Percentiles rank a stretch among this genome's conserved stretches.
Evolutionary conservation across 2,113 vertebrate genomes (phyloP).

Genomic region (Dryoscopus gambensis): DNA sequence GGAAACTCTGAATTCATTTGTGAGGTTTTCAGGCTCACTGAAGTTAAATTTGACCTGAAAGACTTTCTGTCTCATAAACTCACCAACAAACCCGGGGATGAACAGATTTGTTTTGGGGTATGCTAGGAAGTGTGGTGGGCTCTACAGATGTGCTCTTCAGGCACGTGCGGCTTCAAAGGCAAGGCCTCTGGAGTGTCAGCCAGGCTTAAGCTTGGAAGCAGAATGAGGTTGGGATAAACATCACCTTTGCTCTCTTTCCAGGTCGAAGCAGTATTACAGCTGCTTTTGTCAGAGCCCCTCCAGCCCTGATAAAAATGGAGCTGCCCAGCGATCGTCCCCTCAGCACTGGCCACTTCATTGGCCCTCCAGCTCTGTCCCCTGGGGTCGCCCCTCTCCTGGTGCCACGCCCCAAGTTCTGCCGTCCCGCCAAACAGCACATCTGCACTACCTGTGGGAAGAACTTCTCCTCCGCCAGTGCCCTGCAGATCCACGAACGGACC

Average conservation of each 20-base stretch:
- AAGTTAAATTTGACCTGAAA: neutral
- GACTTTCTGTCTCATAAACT: neutral
- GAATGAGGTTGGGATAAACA: neutral
- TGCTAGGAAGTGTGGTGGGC: neutral
- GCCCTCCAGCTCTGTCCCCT: slow-evolving; percentile 78
- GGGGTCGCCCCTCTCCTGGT: slow-evolving; percentile 75
- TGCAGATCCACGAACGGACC: slow-evolving; percentile 96
- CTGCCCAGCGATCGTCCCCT: slow-evolving; percentile 83
- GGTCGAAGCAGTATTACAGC: slow-evolving; percentile 76
- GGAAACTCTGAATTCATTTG: neutral
- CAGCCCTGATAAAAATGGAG: slow-evolving; percentile 88
- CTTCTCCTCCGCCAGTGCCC: slow-evolving; percentile 94
- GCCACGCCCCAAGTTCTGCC: slow-evolving; percentile 74
- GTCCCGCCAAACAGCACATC: slow-evolving; percentile 89
- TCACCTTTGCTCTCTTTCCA: slow-evolving; percentile 41
- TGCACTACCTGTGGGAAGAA: slow-evolving; percentile 90
- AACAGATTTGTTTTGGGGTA: neutral
- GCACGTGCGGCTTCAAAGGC: neutral
- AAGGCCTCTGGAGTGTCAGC: neutral
- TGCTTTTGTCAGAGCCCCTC: slow-evolving; percentile 80
- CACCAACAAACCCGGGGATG: neutral
- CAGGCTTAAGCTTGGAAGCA: neutral
- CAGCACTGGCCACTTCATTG: slow-evolving; percentile 76
- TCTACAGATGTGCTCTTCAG: neutral
- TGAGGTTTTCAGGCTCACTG: neutral